Base-by-base conservation (phyloP, 2,797 vertebrate genomes). In the Eulemur mongoz region DNA sequence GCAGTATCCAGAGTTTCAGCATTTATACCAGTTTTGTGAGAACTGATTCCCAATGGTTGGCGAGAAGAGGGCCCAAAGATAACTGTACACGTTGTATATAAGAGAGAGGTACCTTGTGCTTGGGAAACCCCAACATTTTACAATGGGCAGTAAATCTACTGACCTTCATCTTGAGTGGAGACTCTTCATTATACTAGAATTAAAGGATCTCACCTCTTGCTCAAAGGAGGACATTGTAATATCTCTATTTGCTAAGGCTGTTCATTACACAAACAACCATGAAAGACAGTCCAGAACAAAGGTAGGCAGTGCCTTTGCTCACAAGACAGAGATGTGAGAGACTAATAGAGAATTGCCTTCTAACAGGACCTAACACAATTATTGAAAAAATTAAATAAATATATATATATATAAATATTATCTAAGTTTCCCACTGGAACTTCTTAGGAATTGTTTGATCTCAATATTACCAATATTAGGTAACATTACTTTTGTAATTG, bases 21-120 rank as follows among this genome's bases (percentile, higher is more conserved):
- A 48, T 82, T 78, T 83, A 10, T 54, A 5, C 13, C 38, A 14
- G 7, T 40, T 73, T 54, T 11, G 20, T 69, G 32, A 61, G 4
- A 50, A 5, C 25, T 6, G 61, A 0, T 70, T 70, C 15, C 14
- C 12, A 27, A 1, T n/a, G 10, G 35, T 25, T 59, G 5, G 70
- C 17, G 38, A 25, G 17, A 48, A 79, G 50, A 75, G 23, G 7
- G 3, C 0, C 18, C 3, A 23, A 7, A 18, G 35, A 75, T 80
- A n/a, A 11, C 7, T 69, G 5, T 6, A 35, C 4, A 45, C 4
- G 3, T 35, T 20, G 18, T 14, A 35, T 57, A 18, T 38, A 63
- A 25, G 7, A 4, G 2, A 43, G 8, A 40, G 20, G 18, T 73
- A 70, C 3, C 0, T 8, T 38, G n/a, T 25, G 8, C 7, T 17